phyloP scores from a whole-genome alignment of 2,113 vertebrate species.

The Eptesicus fuscus region DNA sequence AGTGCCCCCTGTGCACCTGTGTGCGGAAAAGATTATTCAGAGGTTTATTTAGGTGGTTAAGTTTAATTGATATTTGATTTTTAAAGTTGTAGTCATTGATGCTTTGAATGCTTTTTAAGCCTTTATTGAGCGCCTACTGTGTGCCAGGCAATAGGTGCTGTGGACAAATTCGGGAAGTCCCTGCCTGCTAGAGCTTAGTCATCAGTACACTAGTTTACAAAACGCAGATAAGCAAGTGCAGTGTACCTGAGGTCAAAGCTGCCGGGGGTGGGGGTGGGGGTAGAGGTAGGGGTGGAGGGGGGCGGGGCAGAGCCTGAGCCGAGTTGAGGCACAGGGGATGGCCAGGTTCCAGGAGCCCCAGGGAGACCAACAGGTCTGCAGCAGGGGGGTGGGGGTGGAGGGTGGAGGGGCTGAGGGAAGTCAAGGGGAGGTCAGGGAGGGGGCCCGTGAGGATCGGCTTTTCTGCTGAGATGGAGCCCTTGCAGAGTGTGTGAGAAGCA shows the following conservation, averaged over 20 bases:
- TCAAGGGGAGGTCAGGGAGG: not conserved
- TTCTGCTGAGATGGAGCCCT: not conserved
- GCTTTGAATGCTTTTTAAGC: not conserved
- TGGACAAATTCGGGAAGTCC: not conserved
- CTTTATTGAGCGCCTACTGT: not conserved
- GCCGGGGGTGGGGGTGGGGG: fast-evolving
- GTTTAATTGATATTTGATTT: not conserved
- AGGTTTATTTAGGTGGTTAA: not conserved
- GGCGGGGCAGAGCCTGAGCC: not conserved
- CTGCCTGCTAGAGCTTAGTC: not conserved
- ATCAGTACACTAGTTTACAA: fast-evolving
- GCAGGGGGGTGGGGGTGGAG: not conserved
- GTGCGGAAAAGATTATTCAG: not conserved
- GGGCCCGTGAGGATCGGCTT: not conserved
- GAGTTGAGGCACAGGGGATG: too few relatives aligned
- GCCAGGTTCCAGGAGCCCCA: too few relatives aligned
- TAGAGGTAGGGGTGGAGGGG: too few relatives aligned
- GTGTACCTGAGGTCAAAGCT: fast-evolving
- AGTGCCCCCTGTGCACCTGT: too few relatives aligned
- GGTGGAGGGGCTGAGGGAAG: too few relatives aligned
- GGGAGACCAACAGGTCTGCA: not conserved
- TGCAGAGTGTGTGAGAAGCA: not conserved
- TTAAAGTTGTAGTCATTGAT: not conserved
- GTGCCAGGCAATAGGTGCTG: not conserved
- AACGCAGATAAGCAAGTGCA: not conserved